These are phyloP conservation scores for Chloropsis cyanopogon DNA, from an alignment of 2,113 vertebrate genomes.

Conservation along the genomic window DNA sequence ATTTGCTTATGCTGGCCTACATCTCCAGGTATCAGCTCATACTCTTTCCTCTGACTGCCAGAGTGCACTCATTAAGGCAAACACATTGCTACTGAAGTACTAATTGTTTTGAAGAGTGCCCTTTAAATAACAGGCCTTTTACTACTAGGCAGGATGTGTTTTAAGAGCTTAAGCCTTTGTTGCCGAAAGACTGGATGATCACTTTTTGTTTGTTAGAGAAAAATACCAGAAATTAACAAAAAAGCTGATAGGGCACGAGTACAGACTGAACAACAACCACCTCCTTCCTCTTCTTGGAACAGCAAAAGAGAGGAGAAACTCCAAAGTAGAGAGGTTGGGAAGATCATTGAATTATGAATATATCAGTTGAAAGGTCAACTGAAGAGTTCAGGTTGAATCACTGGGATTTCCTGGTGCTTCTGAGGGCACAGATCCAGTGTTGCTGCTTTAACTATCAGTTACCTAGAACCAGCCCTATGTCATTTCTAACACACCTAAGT, in stretches of 20 bases:
- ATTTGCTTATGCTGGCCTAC: slow-evolving; percentile 1
- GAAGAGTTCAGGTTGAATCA: not conserved
- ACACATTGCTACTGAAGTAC: slow-evolving; percentile 21
- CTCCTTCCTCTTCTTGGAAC: not conserved
- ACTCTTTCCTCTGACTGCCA: slow-evolving; percentile 10
- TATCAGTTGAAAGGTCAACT: not conserved
- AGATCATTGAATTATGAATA: not conserved
- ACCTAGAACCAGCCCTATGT: not conserved
- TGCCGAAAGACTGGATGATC: not conserved
- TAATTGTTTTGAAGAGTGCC: slow-evolving; percentile 50
- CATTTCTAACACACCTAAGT: not conserved
- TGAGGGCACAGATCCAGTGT: not conserved
- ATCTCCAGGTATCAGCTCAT: not conserved
- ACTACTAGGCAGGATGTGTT: slow-evolving; percentile 3
- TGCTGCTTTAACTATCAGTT: not conserved
- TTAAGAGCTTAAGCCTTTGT: slow-evolving; percentile 4
- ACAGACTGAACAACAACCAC: not conserved
- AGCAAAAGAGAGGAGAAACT: not conserved
- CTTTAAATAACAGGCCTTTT: slow-evolving; percentile 45
- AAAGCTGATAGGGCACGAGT: not conserved
- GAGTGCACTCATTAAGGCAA: slow-evolving; percentile 36
- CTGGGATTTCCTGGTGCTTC: not conserved
- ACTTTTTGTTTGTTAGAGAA: not conserved
- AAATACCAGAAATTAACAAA: not conserved
- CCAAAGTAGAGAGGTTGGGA: not conserved